These are phyloP conservation scores for Haliclona indistincta DNA, from an alignment of 37 sponge, comb jelly and placozoan species.

Conservation along the genomic window DNA sequence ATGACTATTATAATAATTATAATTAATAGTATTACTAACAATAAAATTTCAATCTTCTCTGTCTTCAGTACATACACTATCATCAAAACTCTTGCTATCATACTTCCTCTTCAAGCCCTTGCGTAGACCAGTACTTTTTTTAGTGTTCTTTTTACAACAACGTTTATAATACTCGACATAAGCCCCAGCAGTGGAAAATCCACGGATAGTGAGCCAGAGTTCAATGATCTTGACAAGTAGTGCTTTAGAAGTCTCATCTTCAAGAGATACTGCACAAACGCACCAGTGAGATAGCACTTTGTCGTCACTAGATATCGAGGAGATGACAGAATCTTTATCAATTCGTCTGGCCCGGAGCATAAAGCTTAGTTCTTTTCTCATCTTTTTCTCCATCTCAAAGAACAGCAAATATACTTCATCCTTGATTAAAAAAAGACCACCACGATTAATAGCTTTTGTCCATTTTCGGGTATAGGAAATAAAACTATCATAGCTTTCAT, in stretches of 20 bases:
- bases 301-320: slow-evolving; percentile 16
- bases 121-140: slow-evolving; percentile 22
- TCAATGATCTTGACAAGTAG: slow-evolving; percentile 18
- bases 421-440: slow-evolving; percentile 50
- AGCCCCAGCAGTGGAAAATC: slow-evolving; percentile 39
- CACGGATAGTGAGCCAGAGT: slow-evolving; percentile 50
- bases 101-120: not conserved
- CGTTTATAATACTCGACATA: slow-evolving; percentile 49
- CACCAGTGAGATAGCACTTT: slow-evolving; percentile 59
- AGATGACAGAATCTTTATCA: not conserved
- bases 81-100: too few relatives aligned
- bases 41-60: too few relatives aligned
- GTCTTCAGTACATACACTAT: too few relatives aligned
- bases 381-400: slow-evolving; percentile 13
- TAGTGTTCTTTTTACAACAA: not conserved
- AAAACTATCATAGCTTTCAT: not conserved
- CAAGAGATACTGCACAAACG: slow-evolving; percentile 20
- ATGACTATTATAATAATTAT: too few relatives aligned
- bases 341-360: too few relatives aligned
- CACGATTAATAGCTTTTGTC: slow-evolving; percentile 36
- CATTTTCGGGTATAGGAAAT: slow-evolving; percentile 29
- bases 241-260: slow-evolving; percentile 5
- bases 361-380: slow-evolving; percentile 2
- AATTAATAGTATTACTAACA: too few relatives aligned
- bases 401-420: slow-evolving; percentile 23